phyloP scores from a whole-genome alignment of 92 coral and sea anemone species.

The Heteractis magnifica region DNA sequence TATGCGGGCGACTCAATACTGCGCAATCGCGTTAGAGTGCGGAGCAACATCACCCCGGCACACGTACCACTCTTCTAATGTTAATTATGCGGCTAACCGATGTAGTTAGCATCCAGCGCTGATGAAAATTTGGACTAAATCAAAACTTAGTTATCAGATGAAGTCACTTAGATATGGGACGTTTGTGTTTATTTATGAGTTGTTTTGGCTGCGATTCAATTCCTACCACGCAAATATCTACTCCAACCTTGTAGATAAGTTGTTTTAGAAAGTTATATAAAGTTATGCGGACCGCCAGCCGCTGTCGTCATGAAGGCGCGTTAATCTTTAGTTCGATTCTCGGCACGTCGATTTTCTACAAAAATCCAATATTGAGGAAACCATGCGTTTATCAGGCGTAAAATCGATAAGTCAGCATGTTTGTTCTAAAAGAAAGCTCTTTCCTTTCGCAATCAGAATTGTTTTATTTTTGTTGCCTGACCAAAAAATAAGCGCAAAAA shows the following conservation, averaged over 20 bases:
- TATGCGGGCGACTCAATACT: too few relatives aligned
- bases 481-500: background rate
- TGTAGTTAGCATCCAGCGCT: too few relatives aligned
- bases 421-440: background rate
- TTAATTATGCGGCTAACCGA: too few relatives aligned
- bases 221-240: constrained; percentile 5
- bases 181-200: background rate
- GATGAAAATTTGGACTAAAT: background rate
- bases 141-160: background rate
- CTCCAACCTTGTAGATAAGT: constrained; percentile 21
- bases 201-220: constrained; percentile 28
- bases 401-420: background rate
- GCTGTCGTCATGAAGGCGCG: background rate
- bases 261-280: constrained; percentile 1
- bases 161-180: background rate
- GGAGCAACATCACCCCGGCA: background rate
- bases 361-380: background rate
- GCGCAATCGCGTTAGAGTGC: too few relatives aligned
- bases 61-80: too few relatives aligned
- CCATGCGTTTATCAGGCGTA: background rate
- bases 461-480: background rate
- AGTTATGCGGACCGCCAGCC: background rate
- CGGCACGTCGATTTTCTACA: background rate
- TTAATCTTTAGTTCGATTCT: background rate
- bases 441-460: background rate